These are phyloP conservation scores for Poeciliopsis infans DNA, from an alignment of 2,797 vertebrate species.

Conservation along the genomic window DNA sequence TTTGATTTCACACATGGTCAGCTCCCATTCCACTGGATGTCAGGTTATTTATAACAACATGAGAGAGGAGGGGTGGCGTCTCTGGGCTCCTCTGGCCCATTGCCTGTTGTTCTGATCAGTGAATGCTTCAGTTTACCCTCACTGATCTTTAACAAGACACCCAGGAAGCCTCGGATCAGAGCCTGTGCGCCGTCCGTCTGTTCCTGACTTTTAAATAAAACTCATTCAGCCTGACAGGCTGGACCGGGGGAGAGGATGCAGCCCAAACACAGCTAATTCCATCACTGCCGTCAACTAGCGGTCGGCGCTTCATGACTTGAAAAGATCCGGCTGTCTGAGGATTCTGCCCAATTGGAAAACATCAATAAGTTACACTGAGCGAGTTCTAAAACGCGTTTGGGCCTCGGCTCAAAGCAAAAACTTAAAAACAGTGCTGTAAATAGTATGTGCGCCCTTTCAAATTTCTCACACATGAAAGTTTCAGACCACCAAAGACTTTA, in stretches of 20 bases:
- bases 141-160: constrained; percentile 67
- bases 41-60: neutral
- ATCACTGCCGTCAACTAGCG: constrained; percentile 39
- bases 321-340: neutral
- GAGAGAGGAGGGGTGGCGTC: neutral
- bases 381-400: neutral
- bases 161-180: constrained; percentile 33
- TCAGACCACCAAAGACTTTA: neutral
- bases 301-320: constrained; percentile 12
- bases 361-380: neutral
- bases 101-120: constrained; percentile 23
- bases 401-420: neutral
- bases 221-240: constrained; percentile 50
- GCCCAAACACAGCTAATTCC: constrained; percentile 31
- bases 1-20: constrained; percentile 1
- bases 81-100: constrained; percentile 6
- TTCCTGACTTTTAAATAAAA: constrained; percentile 59
- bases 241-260: constrained; percentile 25
- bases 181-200: constrained; percentile 35
- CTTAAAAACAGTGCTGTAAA: neutral
- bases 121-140: constrained; percentile 44
- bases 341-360: constrained; percentile 1
- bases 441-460: neutral
- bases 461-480: neutral
- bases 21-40: neutral